phyloP scores from a whole-genome alignment of 2,113 vertebrate species.

The Rhagologus leucostigma region DNA sequence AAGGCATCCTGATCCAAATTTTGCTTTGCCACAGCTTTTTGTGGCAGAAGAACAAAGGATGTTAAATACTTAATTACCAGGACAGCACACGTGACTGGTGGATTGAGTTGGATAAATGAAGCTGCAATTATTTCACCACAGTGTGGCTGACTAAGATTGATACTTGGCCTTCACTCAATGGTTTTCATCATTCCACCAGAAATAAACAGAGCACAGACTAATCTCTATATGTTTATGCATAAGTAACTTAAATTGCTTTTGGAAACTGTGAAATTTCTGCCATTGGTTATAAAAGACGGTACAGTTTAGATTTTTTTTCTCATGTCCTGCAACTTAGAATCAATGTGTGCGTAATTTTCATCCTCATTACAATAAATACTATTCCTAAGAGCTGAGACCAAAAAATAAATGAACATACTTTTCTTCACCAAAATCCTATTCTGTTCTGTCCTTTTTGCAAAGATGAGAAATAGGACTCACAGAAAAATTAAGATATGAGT shows the following conservation, averaged over 20 bases:
- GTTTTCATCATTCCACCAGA: slow-evolving; percentile 40
- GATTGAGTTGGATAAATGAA: neutral
- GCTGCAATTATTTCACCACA: slow-evolving; percentile 37
- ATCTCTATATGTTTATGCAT: slow-evolving; percentile 13
- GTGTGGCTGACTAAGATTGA: slow-evolving; percentile 23
- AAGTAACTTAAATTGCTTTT: slow-evolving; percentile 21
- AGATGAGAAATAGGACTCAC: neutral
- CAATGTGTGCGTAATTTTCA: neutral
- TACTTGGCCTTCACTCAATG: slow-evolving; percentile 27
- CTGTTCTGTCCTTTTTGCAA: neutral
- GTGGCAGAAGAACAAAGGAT: slow-evolving; percentile 39
- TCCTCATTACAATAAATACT: neutral
- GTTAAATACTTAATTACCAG: slow-evolving; percentile 40
- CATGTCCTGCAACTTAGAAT: neutral
- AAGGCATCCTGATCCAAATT: neutral
- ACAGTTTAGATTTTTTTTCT: neutral
- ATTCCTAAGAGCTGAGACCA: neutral
- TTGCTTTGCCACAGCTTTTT: neutral
- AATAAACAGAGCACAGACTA: slow-evolving; percentile 38
- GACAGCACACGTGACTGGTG: slow-evolving; percentile 1
- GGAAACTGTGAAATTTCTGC: slow-evolving; percentile 5
- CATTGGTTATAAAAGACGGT: neutral
- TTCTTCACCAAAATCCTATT: neutral
- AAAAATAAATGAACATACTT: neutral
- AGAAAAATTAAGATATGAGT: neutral